A percentile compares a stretch with the other conserved stretches of the same genome.
Evolutionary conservation across 2,113 vertebrate species (phyloP).

Genomic region (Hassar affinis): DNA sequence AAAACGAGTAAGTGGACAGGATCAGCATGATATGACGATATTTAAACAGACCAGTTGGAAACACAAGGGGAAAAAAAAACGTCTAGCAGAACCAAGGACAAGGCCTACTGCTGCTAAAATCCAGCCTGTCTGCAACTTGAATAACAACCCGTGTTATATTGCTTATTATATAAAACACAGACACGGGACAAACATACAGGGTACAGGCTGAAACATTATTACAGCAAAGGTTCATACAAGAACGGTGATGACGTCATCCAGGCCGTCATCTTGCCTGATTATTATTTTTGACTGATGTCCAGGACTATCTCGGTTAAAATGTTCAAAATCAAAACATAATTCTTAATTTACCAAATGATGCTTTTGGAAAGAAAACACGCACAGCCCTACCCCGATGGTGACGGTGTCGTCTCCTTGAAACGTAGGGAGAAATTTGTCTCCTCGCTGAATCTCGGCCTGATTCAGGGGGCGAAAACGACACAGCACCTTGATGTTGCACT

Average conservation of each 20-base stretch:
- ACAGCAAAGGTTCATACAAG: not conserved
- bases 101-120: not conserved
- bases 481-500: conserved; percentile 94
- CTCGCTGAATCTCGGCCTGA: conserved; percentile 82
- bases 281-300: not conserved
- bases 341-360: not conserved
- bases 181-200: not conserved
- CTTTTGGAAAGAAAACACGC: not conserved
- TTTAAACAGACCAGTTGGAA: not conserved
- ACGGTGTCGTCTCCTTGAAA: conserved; percentile 88
- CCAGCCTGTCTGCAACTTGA: not conserved
- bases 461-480: conserved; percentile 90
- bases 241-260: conserved; percentile 13
- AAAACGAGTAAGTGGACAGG: not conserved
- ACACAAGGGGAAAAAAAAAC: not conserved
- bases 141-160: not conserved
- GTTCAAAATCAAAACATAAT: not conserved
- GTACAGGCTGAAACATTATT: not conserved
- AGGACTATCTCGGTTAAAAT: not conserved
- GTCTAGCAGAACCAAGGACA: conserved; percentile 3
- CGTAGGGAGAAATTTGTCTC: conserved; percentile 87
- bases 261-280: not conserved
- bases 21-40: not conserved
- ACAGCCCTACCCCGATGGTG: conserved; percentile 80
- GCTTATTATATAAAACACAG: not conserved